Evolutionary conservation across 2,888 invertebrate genomes (phyloP), one percentile per base, ranked within the genome.

Genomic region (Ormyrus rosae): DNA sequence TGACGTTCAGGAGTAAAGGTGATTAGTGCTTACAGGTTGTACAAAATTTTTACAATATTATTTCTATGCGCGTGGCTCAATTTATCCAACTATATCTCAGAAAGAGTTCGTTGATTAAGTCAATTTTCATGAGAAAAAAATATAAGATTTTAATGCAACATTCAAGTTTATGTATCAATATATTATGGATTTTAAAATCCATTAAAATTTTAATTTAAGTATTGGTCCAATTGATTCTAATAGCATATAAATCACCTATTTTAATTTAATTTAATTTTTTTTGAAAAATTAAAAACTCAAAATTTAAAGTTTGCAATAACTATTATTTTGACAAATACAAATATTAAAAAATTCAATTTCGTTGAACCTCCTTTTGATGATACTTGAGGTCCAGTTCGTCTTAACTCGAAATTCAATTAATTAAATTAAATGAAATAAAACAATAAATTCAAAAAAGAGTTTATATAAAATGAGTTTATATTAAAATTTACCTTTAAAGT

Each of bases 21-120:
- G 68, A 80, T 82, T 82, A 80, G 51, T 82, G 69, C 76, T 80
- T 80, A 80, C 72, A 76, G 34, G 68, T 80, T 71, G 8, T 48
- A 34, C 34, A 34, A 34, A 34, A 34, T 34, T 34, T 34, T 34
- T 34, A 34, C 4, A 34, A 34, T 34, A 34, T 34, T 34, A 34
- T 34, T 34, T 2, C 34, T 34, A 64, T 81, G 51, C 9, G n/a
- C 46, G 69, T 80, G 80, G 72, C 76, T 68, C 72, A 77, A 71
- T 13, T 60, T 53, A 71, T 76, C 70, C 72, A 77, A 69, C 13
- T 63, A 77, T 82, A 72, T 65, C 64, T 19, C 64, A 70, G 70
- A 48, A 65, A 60, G 73, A 77, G 70, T 70, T 34, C 64, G 34
- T 58, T 56, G 5, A 55, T 34, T 34, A 34, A 34, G 34, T 34